Evolutionary conservation across 2,797 vertebrate genomes (phyloP), one percentile per base, ranked within the genome.

Genomic region (Cephalopachus bancanus): DNA sequence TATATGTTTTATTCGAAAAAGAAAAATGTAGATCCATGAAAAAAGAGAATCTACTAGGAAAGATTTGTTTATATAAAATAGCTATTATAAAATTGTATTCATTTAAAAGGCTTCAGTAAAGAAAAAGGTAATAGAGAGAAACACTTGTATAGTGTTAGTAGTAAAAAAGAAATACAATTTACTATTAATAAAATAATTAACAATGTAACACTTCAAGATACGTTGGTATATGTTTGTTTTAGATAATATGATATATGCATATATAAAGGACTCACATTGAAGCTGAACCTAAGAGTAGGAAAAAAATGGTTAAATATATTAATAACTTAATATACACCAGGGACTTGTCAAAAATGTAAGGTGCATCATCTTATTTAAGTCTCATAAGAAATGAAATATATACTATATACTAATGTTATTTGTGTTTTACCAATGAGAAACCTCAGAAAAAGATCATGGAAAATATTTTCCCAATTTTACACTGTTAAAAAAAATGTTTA

Each of bases 1-100:
- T 94, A 55, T n/a, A 59, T 91, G 64, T 71, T 96, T 93, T 94
- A 93, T 49, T 89, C 84, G 60, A 93, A 94, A 87, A 92, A 92
- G n/a, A 51, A 92, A 94, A 96, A 33, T 75, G 10, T 84, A 92
- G 4, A 92, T 28, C 10, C 37, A 24, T 44, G 11, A n/a, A 65
- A 72, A 85, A 71, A 80, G 9, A 37, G 11, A 55, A 90, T 87
- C 33, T 75, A 7, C 10, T 78, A 95, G 33, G 67, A 89, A 93
- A 83, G 5, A 26, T 88, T 71, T 88, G 17, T 75, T 51, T 12
- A 26, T 78, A 16, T 26, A 62, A 92, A 94, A 85, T 78, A 76
- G 30, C 88, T 95, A 65, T 72, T 76, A 84, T 76, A 85, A 95
- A 90, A 89, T 79, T 44, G 44, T 1, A 62, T 83, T 97, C 89